Base-by-base conservation (phyloP, 2,888 invertebrate genomes). In the Cacoxenus indagator region DNA sequence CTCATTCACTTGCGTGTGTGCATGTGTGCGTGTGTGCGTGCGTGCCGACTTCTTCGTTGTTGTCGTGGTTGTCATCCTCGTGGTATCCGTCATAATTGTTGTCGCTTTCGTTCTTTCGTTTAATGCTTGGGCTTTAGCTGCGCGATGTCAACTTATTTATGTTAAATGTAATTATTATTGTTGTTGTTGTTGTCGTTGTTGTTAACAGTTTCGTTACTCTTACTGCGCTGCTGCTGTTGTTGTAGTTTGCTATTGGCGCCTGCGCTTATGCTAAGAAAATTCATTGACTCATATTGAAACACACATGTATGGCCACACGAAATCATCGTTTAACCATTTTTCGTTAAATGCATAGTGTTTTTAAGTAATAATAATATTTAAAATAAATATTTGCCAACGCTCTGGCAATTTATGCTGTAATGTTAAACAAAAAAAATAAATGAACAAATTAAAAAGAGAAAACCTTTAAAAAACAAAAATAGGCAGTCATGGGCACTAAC, bases 241-340 rank as follows among this genome's bases (percentile, higher is more conserved):
- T 74, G 68, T 67, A 73, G 71, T 71, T 73, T 74, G 74, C 74
- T 76, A 72, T 67, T 70, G 75, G 73, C 81, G 78, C 75, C 72
- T 75, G 76, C 75, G 79, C 73, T 64, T 67, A 64, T 72, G 59
- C 66, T 48, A 24, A 43, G 67, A 27, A 54, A 54, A 54, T 54
- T 37, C 37, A 37, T 37, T 37, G 1, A 37, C 14, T 55, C 26
- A 55, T 24, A n/a, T 24, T 27, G 55, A 24, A 24, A n/a, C 17
- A 55, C n/a, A 24, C 26, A 27, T 55, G 27, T 24, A 26, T 55
- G 55, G n/a, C 22, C 11, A 55, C 29, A 54, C 14, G 17, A 54
- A 22, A 22, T 19, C 22, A 54, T 22, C n/a, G n/a, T n/a, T n/a
- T n/a, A n/a, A n/a, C n/a, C n/a, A n/a, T n/a, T n/a, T n/a, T n/a